These are phyloP conservation scores for Ophonus ardosiacus DNA, from an alignment of 2,888 invertebrate species.

Conservation along the genomic window DNA sequence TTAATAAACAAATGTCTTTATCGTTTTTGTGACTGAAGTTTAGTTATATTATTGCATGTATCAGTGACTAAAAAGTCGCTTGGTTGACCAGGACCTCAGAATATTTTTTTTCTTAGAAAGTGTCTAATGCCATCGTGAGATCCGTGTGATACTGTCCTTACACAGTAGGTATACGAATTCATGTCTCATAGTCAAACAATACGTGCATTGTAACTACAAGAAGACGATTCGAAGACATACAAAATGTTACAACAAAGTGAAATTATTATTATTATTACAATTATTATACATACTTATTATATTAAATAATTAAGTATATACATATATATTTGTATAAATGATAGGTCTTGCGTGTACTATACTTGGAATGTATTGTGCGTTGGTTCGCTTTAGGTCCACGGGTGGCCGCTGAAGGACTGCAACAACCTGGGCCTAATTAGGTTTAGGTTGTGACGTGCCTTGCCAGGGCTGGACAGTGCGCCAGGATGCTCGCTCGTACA, in stretches of 20 bases:
- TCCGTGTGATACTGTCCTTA: constrained; percentile 1
- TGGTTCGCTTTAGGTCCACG: constrained; percentile 64
- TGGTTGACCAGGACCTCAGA: neutral
- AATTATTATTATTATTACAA: constrained; percentile 53
- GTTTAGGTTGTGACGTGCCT: constrained; percentile 58
- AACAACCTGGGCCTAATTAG: constrained; percentile 22
- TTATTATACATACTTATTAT: constrained; percentile 55
- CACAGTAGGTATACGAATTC: constrained; percentile 73
- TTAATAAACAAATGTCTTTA: no score
- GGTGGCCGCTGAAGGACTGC: constrained; percentile 64
- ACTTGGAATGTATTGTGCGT: constrained; percentile 59
- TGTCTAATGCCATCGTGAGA: neutral
- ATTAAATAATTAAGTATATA: constrained; percentile 56
- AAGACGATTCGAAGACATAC: constrained; percentile 31
- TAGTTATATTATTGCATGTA: no score
- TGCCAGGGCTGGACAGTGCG: constrained; percentile 29
- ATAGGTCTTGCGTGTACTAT: constrained; percentile 49
- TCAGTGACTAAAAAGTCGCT: neutral
- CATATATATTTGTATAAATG: constrained; percentile 60
- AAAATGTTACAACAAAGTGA: constrained; percentile 44
- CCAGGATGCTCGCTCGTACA: constrained; percentile 30
- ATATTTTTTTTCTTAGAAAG: no score
- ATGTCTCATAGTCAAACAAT: constrained; percentile 44
- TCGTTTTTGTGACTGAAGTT: no score
- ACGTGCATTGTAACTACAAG: constrained; percentile 42